Conservation (phyloP, 2,797 vertebrate species). For the Etheostoma nigrum region DNA sequence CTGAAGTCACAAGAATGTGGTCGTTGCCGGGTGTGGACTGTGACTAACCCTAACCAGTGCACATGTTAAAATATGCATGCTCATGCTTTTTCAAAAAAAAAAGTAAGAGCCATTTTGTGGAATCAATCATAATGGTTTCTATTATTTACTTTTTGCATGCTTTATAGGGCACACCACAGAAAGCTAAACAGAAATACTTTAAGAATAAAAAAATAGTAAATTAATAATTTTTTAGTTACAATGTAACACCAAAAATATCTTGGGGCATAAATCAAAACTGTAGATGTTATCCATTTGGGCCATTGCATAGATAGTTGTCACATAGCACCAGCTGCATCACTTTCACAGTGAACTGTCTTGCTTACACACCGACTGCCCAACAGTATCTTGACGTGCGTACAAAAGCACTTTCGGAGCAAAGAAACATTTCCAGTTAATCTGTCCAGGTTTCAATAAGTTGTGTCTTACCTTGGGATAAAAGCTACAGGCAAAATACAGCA, state of each 20-base stretch:
- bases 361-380: not conserved
- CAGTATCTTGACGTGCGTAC: not conserved
- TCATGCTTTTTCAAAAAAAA: not conserved
- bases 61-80: not conserved
- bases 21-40: not conserved
- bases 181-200: not conserved
- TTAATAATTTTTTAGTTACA: not conserved
- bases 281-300: not conserved
- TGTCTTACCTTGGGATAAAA: constrained; percentile 52
- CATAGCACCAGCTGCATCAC: constrained; percentile 34
- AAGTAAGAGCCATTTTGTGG: not conserved
- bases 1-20: not conserved
- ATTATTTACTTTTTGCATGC: not conserved
- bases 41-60: not conserved
- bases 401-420: not conserved
- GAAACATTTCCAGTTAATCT: not conserved
- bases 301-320: not conserved
- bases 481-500: not conserved
- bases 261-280: not conserved
- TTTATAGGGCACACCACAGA: not conserved
- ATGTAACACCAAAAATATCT: not conserved
- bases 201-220: not conserved
- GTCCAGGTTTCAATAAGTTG: not conserved
- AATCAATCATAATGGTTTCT: not conserved
- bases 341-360: constrained; percentile 4